These are phyloP conservation scores for Anas bahamensis DNA, from an alignment of 2,797 vertebrate genomes.

Conservation along the genomic window DNA sequence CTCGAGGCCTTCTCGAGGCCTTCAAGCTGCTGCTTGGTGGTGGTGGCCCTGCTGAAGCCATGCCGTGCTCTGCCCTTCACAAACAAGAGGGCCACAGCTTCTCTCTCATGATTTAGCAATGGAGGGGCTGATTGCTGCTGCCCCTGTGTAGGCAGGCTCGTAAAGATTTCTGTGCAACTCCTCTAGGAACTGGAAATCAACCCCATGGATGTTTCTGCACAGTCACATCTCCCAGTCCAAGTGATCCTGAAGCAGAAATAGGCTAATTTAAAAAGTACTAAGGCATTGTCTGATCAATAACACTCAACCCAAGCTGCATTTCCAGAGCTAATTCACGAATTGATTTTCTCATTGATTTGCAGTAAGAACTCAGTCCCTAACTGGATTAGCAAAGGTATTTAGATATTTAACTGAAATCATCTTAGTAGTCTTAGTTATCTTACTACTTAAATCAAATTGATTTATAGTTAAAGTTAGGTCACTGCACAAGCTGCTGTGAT, in stretches of 20 bases:
- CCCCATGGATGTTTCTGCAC: background rate
- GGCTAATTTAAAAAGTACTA: background rate
- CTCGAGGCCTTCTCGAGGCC: background rate
- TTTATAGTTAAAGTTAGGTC: background rate
- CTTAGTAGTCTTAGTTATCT: background rate
- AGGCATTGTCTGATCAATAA: background rate
- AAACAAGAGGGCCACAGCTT: background rate
- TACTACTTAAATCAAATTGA: slow-evolving; percentile 18
- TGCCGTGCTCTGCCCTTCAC: background rate
- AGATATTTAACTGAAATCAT: slow-evolving; percentile 30
- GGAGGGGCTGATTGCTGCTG: background rate
- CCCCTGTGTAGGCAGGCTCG: background rate
- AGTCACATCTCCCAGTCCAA: background rate
- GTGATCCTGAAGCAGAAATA: background rate
- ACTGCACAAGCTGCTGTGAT: background rate
- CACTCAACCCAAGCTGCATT: slow-evolving; percentile 3
- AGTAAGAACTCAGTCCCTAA: slow-evolving; percentile 3
- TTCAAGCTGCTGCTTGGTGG: background rate
- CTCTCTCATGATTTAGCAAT: background rate
- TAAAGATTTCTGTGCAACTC: background rate
- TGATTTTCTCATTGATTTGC: slow-evolving; percentile 52
- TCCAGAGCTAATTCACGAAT: slow-evolving; percentile 29
- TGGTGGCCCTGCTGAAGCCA: background rate
- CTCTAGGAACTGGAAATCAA: background rate
- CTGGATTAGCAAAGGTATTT: slow-evolving; percentile 50